Evolutionary conservation across 2,113 vertebrate genomes (phyloP), one percentile per base, ranked within the genome.

Genomic region (Peromyscus polionotus): DNA sequence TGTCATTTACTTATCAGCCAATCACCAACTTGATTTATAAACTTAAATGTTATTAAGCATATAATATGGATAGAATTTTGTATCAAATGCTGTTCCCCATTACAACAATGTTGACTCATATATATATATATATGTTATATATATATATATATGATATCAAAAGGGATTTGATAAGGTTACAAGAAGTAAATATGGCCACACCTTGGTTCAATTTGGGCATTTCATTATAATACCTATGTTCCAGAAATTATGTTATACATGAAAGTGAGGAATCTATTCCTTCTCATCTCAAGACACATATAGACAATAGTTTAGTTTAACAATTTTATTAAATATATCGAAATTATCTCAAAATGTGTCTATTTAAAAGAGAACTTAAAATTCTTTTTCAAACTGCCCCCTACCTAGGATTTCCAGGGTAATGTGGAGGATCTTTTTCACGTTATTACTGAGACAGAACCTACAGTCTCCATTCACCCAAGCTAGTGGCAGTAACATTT

Each of bases 401-500:
- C 79, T 51, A 4, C 31, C 36, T 48, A 70, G 20, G 31, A 59
- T 80, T 88, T 61, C 93, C 33, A 31, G 85, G 26, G 70, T 76
- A 75, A 31, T 8, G 80, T 70, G 81, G 61, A 39, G 0, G 1
- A 26, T 85, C 7, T 3, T 42, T 24, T 48, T 68, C 19, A 79
- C 36, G 22, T 1, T 26, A 8, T 67, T 51, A 31, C 24, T 63
- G 8, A 88, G 6, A 48, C 33, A 61, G 85, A 70, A 28, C 8
- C 20, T 36, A 17, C 1, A 1, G 3, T 48, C 39, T 24, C 0
- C 4, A 1, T 0, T 0, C 54, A 4, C 16, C 39, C 4, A 54
- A 42, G 2, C 20, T 75, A 70, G 84, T 2, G 17, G 63, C n/a
- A 22, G 7, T 11, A 51, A 19, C 3, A 57, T 80, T 93, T 68